Percentiles rank a stretch among this genome's conserved stretches.
These are phyloP conservation scores for Porites evermanni DNA, from an alignment of 92 coral and sea anemone genomes.

Conservation along the genomic window DNA sequence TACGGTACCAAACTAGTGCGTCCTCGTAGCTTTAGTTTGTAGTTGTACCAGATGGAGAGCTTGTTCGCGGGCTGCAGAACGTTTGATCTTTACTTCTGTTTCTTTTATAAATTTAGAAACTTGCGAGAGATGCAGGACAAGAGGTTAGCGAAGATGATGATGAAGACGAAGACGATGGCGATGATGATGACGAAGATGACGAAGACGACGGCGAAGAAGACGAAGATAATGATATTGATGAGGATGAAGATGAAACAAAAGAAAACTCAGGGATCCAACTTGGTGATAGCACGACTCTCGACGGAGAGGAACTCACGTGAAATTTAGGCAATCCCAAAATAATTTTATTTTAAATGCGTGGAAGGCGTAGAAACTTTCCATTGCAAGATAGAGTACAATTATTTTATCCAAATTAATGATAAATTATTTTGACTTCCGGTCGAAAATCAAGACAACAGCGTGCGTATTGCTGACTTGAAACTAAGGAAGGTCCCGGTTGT, in stretches of 20 bases:
- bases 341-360: not conserved
- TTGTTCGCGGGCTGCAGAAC: not conserved
- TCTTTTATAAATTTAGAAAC: slow-evolving; percentile 58
- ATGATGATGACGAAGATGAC: slow-evolving; percentile 64
- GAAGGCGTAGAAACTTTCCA: not conserved
- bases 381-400: slow-evolving; percentile 5
- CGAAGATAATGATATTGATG: slow-evolving; percentile 29
- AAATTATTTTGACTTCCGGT: no score
- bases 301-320: slow-evolving; percentile 34
- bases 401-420: slow-evolving; percentile 6
- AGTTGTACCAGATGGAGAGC: not conserved
- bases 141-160: slow-evolving; percentile 88
- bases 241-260: slow-evolving; percentile 27
- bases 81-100: not conserved
- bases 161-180: slow-evolving; percentile 71
- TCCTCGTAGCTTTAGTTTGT: not conserved
- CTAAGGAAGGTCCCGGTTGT: no score
- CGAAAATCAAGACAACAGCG: no score
- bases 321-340: not conserved
- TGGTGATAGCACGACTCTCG: slow-evolving; percentile 2
- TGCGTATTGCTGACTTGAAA: no score
- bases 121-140: slow-evolving; percentile 75
- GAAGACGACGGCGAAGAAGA: slow-evolving; percentile 62
- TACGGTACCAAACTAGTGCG: no score
- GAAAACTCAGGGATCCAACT: slow-evolving; percentile 22